Evolutionary conservation across 2,113 vertebrate genomes (phyloP), one percentile per base, ranked within the genome.

Genomic region (Neogale vison): DNA sequence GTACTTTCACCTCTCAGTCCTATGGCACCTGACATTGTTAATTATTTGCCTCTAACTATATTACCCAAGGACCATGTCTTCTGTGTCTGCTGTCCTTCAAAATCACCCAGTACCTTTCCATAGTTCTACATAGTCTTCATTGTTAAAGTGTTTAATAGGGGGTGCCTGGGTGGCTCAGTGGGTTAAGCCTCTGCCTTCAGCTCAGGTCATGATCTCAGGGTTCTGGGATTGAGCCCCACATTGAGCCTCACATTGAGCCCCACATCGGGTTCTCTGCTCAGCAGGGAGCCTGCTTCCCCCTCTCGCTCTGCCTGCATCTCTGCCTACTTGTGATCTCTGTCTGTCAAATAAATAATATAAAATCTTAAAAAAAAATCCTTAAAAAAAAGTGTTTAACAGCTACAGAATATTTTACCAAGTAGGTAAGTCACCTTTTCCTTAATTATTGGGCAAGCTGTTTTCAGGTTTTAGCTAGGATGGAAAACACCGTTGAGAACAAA

Each of bases 1-100:
- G 14, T 79, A 95, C 86, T 61, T 96, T 84, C 89, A 95, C 71
- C 50, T 84, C 36, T 89, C 84, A 57, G 50, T 85, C 6, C 31
- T 87, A 13, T 39, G 81, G 83, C 9, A 79, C 36, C 24, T 91
- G 69, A 36, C 4, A 3, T 8, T 83, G 52, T 83, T 88, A 82
- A 82, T 26, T 88, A 69, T 76, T 47, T 61, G 61, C 8, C 59
- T 72, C n/a, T 92, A 59, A 88, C 34, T 88, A 39, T 31, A 65
- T n/a, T 31, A 26, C 6, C 23, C 24, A 85, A 18, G 9, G 57
- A 83, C 85, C 36, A 5, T 3, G 9, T 69, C 29, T 94, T 31
- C 77, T 52, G 14, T 71, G 14, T 90, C 63, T 93, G 50, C 34
- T 83, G 17, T 45, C 26, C n/a, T 93, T 93, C 34, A 71, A 24